Percentiles rank a stretch among this genome's conserved stretches.
phyloP scores from a whole-genome alignment of 1,140 invertebrate species.

The Cyclargus thomasi region DNA sequence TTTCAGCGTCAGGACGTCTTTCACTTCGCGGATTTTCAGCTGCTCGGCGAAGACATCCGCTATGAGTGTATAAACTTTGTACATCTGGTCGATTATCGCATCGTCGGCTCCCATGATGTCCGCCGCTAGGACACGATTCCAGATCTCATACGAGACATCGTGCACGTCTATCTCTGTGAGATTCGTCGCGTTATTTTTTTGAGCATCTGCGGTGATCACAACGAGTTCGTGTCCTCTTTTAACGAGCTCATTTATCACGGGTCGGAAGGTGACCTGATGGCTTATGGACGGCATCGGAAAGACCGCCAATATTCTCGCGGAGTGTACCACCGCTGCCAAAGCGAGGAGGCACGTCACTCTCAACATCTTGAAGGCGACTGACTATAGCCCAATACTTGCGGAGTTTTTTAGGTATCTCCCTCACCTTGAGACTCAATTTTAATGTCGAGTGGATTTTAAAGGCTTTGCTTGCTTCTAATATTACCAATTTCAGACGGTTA shows the following conservation, averaged over 20 bases:
- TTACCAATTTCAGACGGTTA: too few species aligned
- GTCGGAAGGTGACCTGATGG: constrained; percentile 13
- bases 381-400: neutral
- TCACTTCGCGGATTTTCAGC: constrained; percentile 33
- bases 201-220: neutral
- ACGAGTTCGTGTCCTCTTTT: constrained; percentile 2
- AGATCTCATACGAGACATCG: neutral
- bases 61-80: neutral
- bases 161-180: neutral
- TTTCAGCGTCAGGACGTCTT: constrained; percentile 34
- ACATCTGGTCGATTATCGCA: neutral
- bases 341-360: neutral
- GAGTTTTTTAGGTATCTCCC: neutral
- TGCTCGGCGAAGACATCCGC: constrained; percentile 30
- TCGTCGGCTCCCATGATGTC: neutral
- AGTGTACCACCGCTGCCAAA: neutral
- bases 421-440: neutral
- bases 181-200: neutral
- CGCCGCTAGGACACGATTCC: neutral
- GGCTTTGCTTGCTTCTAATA: too few species aligned
- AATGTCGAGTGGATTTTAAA: too few species aligned
- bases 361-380: neutral
- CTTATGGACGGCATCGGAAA: constrained; percentile 18
- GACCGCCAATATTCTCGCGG: constrained; percentile 16
- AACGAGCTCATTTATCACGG: neutral